Base-by-base conservation (phyloP, 2,113 vertebrate genomes). In the Gallinago jamesoni region DNA sequence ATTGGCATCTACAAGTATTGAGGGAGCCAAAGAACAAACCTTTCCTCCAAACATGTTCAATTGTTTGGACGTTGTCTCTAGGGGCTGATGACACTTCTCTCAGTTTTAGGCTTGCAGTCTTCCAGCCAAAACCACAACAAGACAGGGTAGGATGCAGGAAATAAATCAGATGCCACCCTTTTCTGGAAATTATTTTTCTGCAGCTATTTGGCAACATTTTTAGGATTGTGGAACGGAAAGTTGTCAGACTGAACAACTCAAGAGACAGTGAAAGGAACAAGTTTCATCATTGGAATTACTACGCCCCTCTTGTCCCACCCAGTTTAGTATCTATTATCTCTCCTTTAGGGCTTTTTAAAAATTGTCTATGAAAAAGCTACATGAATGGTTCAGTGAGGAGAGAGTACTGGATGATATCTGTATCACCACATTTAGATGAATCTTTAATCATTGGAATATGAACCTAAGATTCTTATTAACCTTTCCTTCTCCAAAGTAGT, bases 121-220 rank as follows among this genome's bases (percentile, higher is more conserved):
- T 87, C 56, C 60, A 90, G 93, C 88, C 93, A 96, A 96, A 97
- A 86, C 93, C 96, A 94, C 92, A 95, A 94, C 0, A 97, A 80
- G 85, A 90, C 83, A 81, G 83, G 76, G 84, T 95, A 94, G 59
- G 68, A 91, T 86, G 72, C 73, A 96, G 83, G 93, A 96, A 96
- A 96, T 91, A 96, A 95, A 96, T 95, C 74, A 94, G 88, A 97
- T 96, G 93, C 90, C 93, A 95, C 82, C 47, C 83, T 93, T 94
- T 94, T 97, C 94, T 95, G 92, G 94, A 96, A 95, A 96, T 90
- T 90, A 87, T 91, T 95, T 94, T 96, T 94, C 72, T 96, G 63
- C 62, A 96, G 90, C 56, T 82, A 81, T 84, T 94, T 93, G 76
- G 92, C 90, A 94, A 90, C 22, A 78, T 68, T 75, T 80, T 93